These are phyloP conservation scores for Platycnemis pennipes DNA, from an alignment of 2,888 invertebrate genomes.

Conservation along the genomic window DNA sequence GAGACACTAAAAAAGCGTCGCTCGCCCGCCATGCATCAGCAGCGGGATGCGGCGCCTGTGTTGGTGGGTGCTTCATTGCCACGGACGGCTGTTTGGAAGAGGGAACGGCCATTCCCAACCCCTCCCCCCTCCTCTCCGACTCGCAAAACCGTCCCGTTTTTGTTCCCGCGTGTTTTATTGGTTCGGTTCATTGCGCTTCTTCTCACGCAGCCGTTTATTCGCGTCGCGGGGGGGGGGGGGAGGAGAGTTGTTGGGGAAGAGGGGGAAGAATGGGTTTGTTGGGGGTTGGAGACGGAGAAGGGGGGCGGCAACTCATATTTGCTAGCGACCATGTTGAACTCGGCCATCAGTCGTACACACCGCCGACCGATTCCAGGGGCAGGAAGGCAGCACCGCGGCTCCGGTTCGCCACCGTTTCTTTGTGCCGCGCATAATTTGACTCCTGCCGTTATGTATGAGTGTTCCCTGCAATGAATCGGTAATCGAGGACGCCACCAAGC, in stretches of 20 bases:
- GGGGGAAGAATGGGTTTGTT: neutral
- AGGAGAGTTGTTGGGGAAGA: neutral
- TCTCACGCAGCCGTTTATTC: conserved; percentile 21
- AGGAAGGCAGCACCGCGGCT: neutral
- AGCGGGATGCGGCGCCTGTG: neutral
- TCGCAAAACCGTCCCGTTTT: neutral
- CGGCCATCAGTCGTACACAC: neutral
- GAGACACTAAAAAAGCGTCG: neutral
- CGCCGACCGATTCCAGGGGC: neutral
- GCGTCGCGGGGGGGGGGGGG: neutral
- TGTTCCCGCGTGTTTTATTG: conserved; percentile 34
- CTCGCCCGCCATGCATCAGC: neutral
- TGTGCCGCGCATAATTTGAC: conserved; percentile 17
- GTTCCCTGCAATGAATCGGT: conserved; percentile 24
- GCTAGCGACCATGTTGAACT: neutral
- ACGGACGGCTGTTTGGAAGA: neutral
- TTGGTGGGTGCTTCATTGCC: neutral
- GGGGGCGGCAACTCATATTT: neutral
- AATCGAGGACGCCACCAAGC: neutral
- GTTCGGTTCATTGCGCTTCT: conserved; percentile 22
- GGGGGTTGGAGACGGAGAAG: neutral
- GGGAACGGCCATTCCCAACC: neutral
- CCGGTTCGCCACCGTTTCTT: neutral
- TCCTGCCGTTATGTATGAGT: neutral
- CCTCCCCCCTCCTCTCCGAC: neutral